Percentiles rank a stretch among this genome's conserved stretches.
phyloP scores from a whole-genome alignment of 2,888 invertebrate species.

The Dicyrtomina minuta region DNA sequence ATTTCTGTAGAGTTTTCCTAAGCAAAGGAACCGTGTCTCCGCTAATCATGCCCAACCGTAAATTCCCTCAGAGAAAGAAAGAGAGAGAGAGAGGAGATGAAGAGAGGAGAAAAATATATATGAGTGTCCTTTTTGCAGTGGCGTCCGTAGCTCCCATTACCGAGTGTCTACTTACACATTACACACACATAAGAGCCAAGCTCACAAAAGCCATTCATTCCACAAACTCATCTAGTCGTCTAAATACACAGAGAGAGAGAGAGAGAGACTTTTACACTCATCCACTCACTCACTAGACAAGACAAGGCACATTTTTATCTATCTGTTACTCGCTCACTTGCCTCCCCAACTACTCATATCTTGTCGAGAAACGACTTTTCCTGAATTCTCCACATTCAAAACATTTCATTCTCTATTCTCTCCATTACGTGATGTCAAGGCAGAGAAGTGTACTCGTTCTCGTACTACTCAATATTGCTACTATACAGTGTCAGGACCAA shows the following conservation, averaged over 20 bases:
- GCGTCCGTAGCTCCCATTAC: slow-evolving; percentile 26
- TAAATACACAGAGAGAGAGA: slow-evolving; percentile 10
- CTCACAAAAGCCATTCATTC: slow-evolving; percentile 32
- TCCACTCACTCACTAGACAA: slow-evolving; percentile 9
- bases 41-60: slow-evolving; percentile 53
- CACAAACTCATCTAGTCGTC: slow-evolving; percentile 18
- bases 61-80: slow-evolving; percentile 35
- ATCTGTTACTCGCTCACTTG: slow-evolving; percentile 30
- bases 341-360: slow-evolving; percentile 32
- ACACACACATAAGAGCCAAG: slow-evolving; percentile 20
- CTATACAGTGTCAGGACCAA: no score
- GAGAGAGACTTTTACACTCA: slow-evolving; percentile 5
- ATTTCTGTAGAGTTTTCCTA: slow-evolving; percentile 52
- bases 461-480: not conserved
- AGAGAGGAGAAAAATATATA: no score
- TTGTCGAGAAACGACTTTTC: slow-evolving; percentile 8
- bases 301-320: slow-evolving; percentile 28
- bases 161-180: slow-evolving; percentile 34
- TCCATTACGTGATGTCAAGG: not conserved
- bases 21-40: slow-evolving; percentile 54
- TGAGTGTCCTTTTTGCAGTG: slow-evolving; percentile 35
- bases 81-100: slow-evolving; percentile 7
- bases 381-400: slow-evolving; percentile 15
- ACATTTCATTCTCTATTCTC: not conserved
- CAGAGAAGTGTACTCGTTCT: not conserved